Base-by-base conservation (phyloP, 2,888 invertebrate genomes). In the Tridacna crocea region DNA sequence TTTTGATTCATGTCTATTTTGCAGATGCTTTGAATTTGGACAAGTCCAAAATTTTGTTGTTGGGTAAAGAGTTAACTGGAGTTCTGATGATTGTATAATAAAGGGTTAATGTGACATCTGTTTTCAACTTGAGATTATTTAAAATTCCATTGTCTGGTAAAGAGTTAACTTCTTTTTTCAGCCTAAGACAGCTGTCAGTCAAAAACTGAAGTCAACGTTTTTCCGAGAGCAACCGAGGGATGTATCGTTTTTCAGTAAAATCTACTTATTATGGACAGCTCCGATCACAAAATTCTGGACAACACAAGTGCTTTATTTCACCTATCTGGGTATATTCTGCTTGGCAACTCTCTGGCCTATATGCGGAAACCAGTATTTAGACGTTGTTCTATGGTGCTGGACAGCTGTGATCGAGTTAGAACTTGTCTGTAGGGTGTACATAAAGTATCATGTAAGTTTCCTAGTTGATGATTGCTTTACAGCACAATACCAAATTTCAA, bases 251-350 rank as follows among this genome's bases (percentile, higher is more conserved):
- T 87, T 82, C 74, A 82, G 80, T 66, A 89, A 91, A 88, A 87
- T 94, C 15, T 90, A 92, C 81, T 84, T 93, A 24, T 92, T 95
- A 79, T 95, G 94, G 93, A 90, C 91, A 47, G 94, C 95, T 46
- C 95, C 95, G 0, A 93, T 95, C 80, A 94, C 94, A 73, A 95
- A 95, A 82, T 95, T 94, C 87, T 95, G 94, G 94, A 82, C 94
- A 0, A 93, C 94, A 22, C 93, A 94, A 83, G 89, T 90, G 48
- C 89, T 92, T 68, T 91, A 92, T 77, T 87, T 91, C 77, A 66
- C 88, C 4, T 92, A 87, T 77, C 88, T 92, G 68, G 89, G 87
- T 15, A 17, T 91, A 68, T 92, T 91, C 75, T 90, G 91, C 66
- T 66, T 90, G 27, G 93, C 93, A 8, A 89, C 93, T 11, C 75